A percentile compares a stretch with the other conserved stretches of the same genome.
Conservation (phyloP, 2,888 invertebrate genomes). For the Drosophila paranaensis region DNA sequence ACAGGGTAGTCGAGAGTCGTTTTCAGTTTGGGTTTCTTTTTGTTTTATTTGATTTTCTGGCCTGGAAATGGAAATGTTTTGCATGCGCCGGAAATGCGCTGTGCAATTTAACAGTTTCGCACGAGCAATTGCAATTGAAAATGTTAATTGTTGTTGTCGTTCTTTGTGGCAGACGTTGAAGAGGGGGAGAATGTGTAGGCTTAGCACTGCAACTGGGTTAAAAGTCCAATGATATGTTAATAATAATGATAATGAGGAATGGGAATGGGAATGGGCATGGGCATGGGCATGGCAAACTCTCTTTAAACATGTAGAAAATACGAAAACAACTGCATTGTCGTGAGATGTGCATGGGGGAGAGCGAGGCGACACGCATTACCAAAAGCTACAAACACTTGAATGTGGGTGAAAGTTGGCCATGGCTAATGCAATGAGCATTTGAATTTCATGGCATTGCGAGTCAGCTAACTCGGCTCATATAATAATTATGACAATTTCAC, state of each 20-base stretch:
- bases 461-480: conserved; percentile 20
- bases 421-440: conserved; percentile 38
- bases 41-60: conserved; percentile 19
- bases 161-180: conserved; percentile 29
- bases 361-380: not conserved
- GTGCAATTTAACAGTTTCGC: conserved; percentile 42
- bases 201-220: conserved; percentile 56
- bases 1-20: not conserved
- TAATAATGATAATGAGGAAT: conserved; percentile 24
- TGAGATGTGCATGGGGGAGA: conserved; percentile 14
- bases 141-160: conserved; percentile 52
- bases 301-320: not conserved
- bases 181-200: conserved; percentile 27
- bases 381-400: not conserved
- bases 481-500: conserved; percentile 55
- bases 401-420: conserved; percentile 53
- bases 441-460: conserved; percentile 24
- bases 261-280: conserved; percentile 2
- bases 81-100: conserved; percentile 42
- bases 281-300: not conserved
- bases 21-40: not conserved
- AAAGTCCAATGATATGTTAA: conserved; percentile 54
- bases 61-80: conserved; percentile 36
- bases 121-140: conserved; percentile 52
- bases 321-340: conserved; percentile 30